Percentiles rank a stretch among this genome's conserved stretches.
Conservation (phyloP, 2,113 vertebrate species). For the Calyptommatus sinebrachiatus region DNA sequence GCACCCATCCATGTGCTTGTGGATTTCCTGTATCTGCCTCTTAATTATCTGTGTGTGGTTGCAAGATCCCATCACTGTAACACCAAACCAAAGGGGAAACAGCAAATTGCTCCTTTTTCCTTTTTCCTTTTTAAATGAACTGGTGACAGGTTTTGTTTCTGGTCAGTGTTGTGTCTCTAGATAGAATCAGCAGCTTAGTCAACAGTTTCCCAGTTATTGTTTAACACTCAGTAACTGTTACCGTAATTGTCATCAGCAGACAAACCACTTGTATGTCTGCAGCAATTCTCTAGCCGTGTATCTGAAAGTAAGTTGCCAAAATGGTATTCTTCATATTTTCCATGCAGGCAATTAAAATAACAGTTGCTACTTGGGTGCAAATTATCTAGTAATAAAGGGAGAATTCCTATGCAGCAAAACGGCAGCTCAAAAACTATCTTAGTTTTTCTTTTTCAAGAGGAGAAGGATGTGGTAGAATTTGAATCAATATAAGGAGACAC, state of each 20-base stretch:
- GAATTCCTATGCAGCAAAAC: too few relatives aligned
- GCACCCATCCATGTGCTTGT: neutral
- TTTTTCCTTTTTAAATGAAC: neutral
- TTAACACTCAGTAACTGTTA: neutral
- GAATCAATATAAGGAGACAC: too few relatives aligned
- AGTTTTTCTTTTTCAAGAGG: too few relatives aligned
- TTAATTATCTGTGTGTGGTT: constrained; percentile 7
- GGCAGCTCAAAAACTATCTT: neutral
- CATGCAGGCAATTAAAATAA: neutral
- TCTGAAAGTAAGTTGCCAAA: neutral
- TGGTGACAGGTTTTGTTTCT: neutral
- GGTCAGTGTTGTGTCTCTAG: rapidly evolving
- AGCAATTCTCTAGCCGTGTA: neutral
- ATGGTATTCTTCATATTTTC: neutral
- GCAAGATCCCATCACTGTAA: neutral
- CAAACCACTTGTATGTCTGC: neutral
- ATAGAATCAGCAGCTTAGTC: neutral
- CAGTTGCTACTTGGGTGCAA: neutral
- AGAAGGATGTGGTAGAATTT: too few relatives aligned
- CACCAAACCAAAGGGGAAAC: neutral
- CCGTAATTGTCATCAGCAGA: rapidly evolving
- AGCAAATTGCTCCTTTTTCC: neutral
- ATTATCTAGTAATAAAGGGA: neutral
- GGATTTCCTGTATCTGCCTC: constrained; percentile 10
- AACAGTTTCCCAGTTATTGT: neutral